Evolutionary conservation across 1,140 invertebrate species (phyloP), one percentile per base, ranked within the genome.

Genomic region (Caenorhabditis latens): DNA sequence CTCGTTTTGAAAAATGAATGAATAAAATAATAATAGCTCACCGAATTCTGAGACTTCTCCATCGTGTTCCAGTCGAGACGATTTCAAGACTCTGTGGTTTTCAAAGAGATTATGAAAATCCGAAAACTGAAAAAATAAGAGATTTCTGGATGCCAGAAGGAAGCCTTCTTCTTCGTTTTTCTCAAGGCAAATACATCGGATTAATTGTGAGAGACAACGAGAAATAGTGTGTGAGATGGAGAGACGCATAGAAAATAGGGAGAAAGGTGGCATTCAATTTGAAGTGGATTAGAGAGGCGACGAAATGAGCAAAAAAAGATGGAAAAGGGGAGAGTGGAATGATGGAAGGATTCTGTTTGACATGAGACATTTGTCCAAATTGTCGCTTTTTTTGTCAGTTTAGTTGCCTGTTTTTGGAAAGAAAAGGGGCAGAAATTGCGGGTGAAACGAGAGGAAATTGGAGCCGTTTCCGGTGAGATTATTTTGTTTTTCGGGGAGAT

Each of bases 261-360:
- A 21, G 21, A 50, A 79, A 79, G 46, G 46, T 50, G 71, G 71
- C n/a, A 79, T 79, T 79, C 71, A 79, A 79, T 79, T 79, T 79
- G 71, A 79, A 79, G 71, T 79, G 71, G 71, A 79, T 79, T 79
- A 79, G 71, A 79, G 71, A n/a, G 67, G 46, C 5, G 16, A 46
- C 42, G 65, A 71, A 71, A 71, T 71, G 65, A 71, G 65, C 65
- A 71, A n/a, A 71, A 71, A 65, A 71, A 71, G n/a, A 42, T 71
- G 65, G 40, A 40, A 71, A 46, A 24, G 11, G 46, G 46, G 14
- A 8, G 46, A 11, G 42, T 9, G 19, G 40, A 42, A 24, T 32
- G 32, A 32, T 32, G 32, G 32, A 32, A 50, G 71, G 71, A 79
- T 63, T 63, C 21, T 63, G 61, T 63, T 63, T 63, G 61, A 63